Conservation (phyloP, 2,888 invertebrate genomes). For the Acronicta aceris region DNA sequence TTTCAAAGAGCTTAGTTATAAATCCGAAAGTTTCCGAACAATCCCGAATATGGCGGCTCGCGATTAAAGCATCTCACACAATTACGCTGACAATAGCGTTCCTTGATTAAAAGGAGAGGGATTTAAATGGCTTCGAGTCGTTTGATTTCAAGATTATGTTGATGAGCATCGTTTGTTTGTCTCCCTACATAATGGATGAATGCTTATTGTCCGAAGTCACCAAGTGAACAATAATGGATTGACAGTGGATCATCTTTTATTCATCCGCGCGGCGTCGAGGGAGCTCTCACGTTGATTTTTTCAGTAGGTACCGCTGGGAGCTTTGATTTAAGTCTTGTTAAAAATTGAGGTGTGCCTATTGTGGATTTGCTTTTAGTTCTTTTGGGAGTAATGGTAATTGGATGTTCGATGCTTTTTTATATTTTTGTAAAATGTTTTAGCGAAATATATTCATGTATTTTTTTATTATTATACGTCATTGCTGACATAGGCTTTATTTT, state of each 20-base stretch:
- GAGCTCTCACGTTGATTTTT: slow-evolving; percentile 30
- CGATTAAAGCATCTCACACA: slow-evolving; percentile 58
- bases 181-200: slow-evolving; percentile 41
- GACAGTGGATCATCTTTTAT: slow-evolving; percentile 52
- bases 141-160: slow-evolving; percentile 64
- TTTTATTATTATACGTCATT: no score
- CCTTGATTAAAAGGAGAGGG: slow-evolving; percentile 65
- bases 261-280: slow-evolving; percentile 29
- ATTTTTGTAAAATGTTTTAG: not conserved
- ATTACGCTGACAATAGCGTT: slow-evolving; percentile 65
- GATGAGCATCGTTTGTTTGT: slow-evolving; percentile 51
- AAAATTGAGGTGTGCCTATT: slow-evolving; percentile 22
- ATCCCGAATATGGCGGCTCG: slow-evolving; percentile 42
- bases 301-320: slow-evolving; percentile 25
- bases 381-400: slow-evolving; percentile 21
- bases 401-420: slow-evolving; percentile 1
- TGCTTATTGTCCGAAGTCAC: slow-evolving; percentile 39
- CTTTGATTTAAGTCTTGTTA: slow-evolving; percentile 36
- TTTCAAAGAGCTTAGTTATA: slow-evolving; percentile 52
- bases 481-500: no score
- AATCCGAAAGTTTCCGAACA: slow-evolving; percentile 53
- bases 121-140: slow-evolving; percentile 57
- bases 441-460: not conserved
- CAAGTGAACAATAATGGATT: slow-evolving; percentile 57
- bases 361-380: slow-evolving; percentile 8